Conservation (phyloP, 2,113 vertebrate genomes). For the Oreochromis tanganicae region DNA sequence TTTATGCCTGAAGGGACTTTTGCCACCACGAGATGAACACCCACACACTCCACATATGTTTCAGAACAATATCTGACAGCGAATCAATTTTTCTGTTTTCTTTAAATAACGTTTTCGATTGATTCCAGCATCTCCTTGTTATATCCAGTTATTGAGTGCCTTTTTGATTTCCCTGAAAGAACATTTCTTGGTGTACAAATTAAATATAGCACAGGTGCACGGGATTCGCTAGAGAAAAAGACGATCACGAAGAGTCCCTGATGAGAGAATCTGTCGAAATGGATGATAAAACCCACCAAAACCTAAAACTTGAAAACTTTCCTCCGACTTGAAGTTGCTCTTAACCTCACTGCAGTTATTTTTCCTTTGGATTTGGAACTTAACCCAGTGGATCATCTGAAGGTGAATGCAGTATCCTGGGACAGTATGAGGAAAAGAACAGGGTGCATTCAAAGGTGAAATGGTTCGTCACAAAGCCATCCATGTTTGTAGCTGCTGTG, state of each 20-base stretch:
- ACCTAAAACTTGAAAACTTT: not conserved
- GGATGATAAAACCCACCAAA: not conserved
- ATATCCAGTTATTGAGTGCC: not conserved
- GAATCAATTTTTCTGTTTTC: not conserved
- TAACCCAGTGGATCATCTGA: not conserved
- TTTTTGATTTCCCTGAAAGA: not conserved
- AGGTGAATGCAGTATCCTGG: not conserved
- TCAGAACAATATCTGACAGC: not conserved
- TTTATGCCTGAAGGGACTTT: not conserved
- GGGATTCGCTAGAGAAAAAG: not conserved
- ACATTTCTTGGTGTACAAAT: not conserved
- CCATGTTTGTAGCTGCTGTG: not conserved
- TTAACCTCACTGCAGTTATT: not conserved
- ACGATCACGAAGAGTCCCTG: not conserved
- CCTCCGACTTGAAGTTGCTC: not conserved
- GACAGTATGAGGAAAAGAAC: not conserved
- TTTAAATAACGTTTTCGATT: not conserved
- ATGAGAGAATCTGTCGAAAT: not conserved
- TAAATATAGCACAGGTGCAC: not conserved
- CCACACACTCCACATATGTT: not conserved
- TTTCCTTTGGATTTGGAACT: not conserved
- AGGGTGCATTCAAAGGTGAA: constrained; percentile 7
- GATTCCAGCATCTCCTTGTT: not conserved
- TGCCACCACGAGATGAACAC: not conserved
- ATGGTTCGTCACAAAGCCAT: not conserved